Base-by-base conservation (phyloP, 2,888 invertebrate species). In the Parthenolecanium corni region DNA sequence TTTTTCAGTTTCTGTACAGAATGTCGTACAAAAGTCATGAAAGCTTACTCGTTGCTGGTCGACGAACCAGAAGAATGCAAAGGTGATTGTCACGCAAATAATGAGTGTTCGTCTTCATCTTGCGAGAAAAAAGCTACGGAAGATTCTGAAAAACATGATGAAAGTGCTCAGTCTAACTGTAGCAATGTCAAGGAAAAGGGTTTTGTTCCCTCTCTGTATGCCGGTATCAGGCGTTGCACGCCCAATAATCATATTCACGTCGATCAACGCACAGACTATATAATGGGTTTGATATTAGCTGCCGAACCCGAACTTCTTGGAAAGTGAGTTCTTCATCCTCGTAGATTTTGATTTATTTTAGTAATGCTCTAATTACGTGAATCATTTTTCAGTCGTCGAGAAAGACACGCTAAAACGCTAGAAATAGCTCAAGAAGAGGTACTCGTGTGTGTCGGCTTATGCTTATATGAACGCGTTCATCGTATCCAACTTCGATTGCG, bases 341-440 rank as follows among this genome's bases (percentile, higher is more conserved):
- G 9, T 40, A 40, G n/a, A 24, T 46, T 4, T 53, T 4, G 25
- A 31, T n/a, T 21, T 53, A 14, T 25, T 31, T 20, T 56, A 53
- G 21, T 62, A 24, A 24, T 23, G 53, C 44, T n/a, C n/a, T n/a
- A n/a, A n/a, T n/a, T n/a, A n/a, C n/a, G n/a, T n/a, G n/a, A n/a
- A n/a, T n/a, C 31, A 31, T 31, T 47, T 25, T 24, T 21, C 38
- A 65, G 64, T 49, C 66, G 87, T 68, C 80, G 93, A 66, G 94
- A 94, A 74, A 80, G 94, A 64, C 94, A 95, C 73, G 94, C 94
- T 6, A 94, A 94, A 76, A 94, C 94, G n/a, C 76, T 95, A 69
- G 94, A 94, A 78, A 91, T 93, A 67, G 94, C 94, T 69, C 94
- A 95, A 76, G 93, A 94, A 75, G 94, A 95, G 77, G 93, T 95